Conservation (phyloP, 2,888 invertebrate species). For the Gortyna flavago region DNA sequence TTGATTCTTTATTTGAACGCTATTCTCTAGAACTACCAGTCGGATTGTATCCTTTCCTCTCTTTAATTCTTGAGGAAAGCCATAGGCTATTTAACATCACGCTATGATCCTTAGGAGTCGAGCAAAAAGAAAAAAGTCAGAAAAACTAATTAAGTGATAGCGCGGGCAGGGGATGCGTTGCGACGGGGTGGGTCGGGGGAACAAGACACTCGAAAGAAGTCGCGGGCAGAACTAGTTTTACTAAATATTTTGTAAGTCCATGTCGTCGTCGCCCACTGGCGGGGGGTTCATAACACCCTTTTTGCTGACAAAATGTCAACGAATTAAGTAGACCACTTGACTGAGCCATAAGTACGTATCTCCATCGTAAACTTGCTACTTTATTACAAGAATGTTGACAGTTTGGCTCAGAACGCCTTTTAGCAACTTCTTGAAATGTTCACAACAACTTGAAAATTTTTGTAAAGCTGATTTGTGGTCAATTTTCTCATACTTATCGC, state of each 20-base stretch:
- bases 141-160: too few species aligned
- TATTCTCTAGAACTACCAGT: too few species aligned
- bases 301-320: constrained; percentile 43
- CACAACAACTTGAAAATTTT: constrained; percentile 52
- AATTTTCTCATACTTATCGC: not conserved
- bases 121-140: too few species aligned
- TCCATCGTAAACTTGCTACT: constrained; percentile 77
- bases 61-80: too few species aligned
- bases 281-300: constrained; percentile 12
- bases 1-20: too few species aligned
- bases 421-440: constrained; percentile 41
- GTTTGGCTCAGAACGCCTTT: constrained; percentile 54
- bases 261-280: constrained; percentile 10
- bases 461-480: constrained; percentile 35
- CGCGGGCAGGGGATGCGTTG: too few species aligned
- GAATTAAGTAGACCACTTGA: constrained; percentile 68
- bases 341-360: constrained; percentile 26
- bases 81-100: too few species aligned
- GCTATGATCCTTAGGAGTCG: too few species aligned
- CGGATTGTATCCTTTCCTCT: too few species aligned
- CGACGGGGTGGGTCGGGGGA: too few species aligned
- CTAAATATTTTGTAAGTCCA: not conserved
- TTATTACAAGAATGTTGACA: constrained; percentile 78
- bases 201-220: too few species aligned
- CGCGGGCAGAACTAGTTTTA: not conserved